Evolutionary conservation across 2,797 vertebrate species (phyloP), one percentile per base, ranked within the genome.

Genomic region (Myotis findleyi): DNA sequence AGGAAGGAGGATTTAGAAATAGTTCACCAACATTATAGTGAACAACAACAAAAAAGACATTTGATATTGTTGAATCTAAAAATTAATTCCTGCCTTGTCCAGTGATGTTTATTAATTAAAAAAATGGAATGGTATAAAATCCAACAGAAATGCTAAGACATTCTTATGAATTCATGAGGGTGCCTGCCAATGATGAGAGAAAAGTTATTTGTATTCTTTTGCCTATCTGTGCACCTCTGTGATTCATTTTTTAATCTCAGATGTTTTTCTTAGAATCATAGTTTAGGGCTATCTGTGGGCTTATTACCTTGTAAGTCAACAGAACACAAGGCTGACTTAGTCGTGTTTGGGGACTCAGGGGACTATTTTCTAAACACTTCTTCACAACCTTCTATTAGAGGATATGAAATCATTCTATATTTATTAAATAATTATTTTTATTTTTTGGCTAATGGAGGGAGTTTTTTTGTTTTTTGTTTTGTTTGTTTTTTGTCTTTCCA

Each of bases 371-470:
- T 79, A 36, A 79, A 66, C 10, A 23, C 3, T 49, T 92, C 33
- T 89, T 27, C 11, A 44, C 11, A 84, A 57, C 27, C 73, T 89
- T 69, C 36, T 77, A 3, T 30, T 12, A 16, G 20, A 41, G 1
- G 13, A 30, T 76, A 71, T 92, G 12, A 84, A n/a, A 62, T 91
- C 23, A 79, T 75, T 5, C 51, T 11, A 41, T 10, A 68, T 51
- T 41, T 90, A 27, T 41, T 85, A 71, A 83, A 75, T 93, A 51
- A 69, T 76, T 80, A 23, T 27, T 4, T 89, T 93, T 77, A 76
- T 30, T 93, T 17, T 79, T 87, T 90, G 33, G 13, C n/a, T 72
- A 76, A n/a, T 75, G 51, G 27, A 66, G 5, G 62, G 55, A 57
- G 21, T 12, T 27, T 62, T 49, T 14, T 91, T 36, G 44, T 44